Evolutionary conservation across 2,113 vertebrate species (phyloP).

Genomic region (Marmota flaviventris): DNA sequence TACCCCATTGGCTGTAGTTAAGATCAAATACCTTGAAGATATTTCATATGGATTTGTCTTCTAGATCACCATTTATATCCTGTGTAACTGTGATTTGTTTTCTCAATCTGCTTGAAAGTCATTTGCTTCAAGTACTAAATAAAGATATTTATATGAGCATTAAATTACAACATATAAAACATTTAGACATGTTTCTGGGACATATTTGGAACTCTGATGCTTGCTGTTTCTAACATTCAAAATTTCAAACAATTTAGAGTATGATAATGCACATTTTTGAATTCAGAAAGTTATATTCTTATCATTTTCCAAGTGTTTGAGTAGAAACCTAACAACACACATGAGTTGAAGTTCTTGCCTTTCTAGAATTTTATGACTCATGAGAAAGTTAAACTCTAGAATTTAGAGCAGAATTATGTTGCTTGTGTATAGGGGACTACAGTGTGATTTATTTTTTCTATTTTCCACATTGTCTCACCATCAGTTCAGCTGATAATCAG

Average conservation of each 20-base stretch:
- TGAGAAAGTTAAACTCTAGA: neutral
- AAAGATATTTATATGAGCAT: neutral
- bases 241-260: neutral
- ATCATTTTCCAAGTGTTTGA: neutral
- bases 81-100: neutral
- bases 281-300: neutral
- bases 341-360: neutral
- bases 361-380: neutral
- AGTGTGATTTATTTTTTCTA: neutral
- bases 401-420: neutral
- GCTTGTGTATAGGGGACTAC: neutral
- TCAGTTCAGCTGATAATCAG: neutral
- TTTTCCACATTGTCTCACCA: conserved; percentile 20
- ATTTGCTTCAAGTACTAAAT: neutral
- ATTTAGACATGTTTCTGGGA: neutral
- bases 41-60: neutral
- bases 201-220: neutral
- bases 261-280: neutral
- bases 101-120: neutral
- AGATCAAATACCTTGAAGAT: neutral
- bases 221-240: neutral
- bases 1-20: neutral
- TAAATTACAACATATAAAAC: neutral
- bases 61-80: neutral
- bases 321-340: neutral